Conservation (phyloP, 2,797 vertebrate species). For the Todus mexicanus region DNA sequence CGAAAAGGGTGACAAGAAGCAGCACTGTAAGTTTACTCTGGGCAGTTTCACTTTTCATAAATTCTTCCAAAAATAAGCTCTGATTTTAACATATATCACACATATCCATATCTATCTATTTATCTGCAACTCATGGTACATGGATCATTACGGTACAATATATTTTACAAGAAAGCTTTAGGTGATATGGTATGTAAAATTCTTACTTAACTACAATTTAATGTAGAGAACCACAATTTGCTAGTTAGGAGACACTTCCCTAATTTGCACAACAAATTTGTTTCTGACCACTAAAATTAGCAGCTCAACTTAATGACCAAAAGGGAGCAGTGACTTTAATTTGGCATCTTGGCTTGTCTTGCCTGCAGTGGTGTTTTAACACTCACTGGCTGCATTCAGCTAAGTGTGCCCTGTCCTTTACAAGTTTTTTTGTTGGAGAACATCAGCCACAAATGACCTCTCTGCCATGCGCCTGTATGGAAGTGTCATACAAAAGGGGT, state of each 20-base stretch:
- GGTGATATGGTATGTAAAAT: not conserved
- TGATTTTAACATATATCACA: not conserved
- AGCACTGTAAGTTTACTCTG: not conserved
- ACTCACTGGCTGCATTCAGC: not conserved
- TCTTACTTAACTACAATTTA: not conserved
- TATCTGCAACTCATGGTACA: not conserved
- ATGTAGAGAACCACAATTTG: not conserved
- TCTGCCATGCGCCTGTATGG: not conserved
- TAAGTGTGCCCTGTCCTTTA: accelerated
- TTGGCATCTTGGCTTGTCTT: not conserved
- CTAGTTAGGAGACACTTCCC: not conserved
- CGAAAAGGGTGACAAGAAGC: slow-evolving; percentile 41
- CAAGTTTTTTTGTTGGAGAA: not conserved
- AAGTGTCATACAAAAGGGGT: not conserved
- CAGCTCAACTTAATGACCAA: not conserved
- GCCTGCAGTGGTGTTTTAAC: not conserved
- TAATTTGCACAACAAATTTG: not conserved
- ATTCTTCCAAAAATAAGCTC: not conserved
- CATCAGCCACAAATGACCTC: not conserved
- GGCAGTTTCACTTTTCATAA: slow-evolving; percentile 14
- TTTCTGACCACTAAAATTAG: not conserved
- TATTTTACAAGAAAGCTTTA: not conserved
- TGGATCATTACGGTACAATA: too few relatives aligned
- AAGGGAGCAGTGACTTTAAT: not conserved
- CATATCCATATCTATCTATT: not conserved